Percentiles rank a stretch among this genome's conserved stretches.
Conservation (phyloP, 1,140 invertebrate species). For the Cotesia glomerata region DNA sequence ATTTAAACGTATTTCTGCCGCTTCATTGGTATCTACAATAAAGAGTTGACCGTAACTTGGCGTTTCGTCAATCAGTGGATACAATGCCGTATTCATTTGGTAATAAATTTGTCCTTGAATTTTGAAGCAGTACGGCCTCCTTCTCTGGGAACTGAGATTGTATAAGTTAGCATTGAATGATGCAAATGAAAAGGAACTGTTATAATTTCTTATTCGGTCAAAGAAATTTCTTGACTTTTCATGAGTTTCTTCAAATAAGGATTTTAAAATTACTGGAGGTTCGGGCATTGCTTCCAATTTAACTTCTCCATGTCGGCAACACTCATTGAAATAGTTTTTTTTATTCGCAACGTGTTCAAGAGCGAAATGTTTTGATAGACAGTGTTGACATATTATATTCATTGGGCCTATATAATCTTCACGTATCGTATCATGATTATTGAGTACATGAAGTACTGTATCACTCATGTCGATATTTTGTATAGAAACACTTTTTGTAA, state of each 20-base stretch:
- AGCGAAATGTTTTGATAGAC: conserved; percentile 14
- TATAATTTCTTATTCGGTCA: conserved; percentile 15
- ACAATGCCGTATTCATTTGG: neutral
- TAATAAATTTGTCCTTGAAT: conserved; percentile 16
- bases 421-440: neutral
- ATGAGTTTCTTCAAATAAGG: conserved; percentile 13
- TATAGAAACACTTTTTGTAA: too few species aligned
- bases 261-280: neutral
- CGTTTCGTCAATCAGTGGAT: neutral
- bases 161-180: conserved; percentile 24
- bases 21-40: conserved; percentile 6
- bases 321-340: conserved; percentile 16
- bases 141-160: neutral
- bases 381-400: conserved; percentile 5
- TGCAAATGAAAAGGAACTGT: conserved; percentile 16
- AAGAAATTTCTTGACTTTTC: conserved; percentile 17
- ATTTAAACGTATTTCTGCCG: neutral
- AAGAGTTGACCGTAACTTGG: conserved; percentile 16
- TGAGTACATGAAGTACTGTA: too few species aligned
- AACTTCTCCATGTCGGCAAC: conserved; percentile 22
- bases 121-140: conserved; percentile 16
- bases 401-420: conserved; percentile 11
- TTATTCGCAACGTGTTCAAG: conserved; percentile 5
- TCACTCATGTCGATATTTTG: too few species aligned
- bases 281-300: neutral